A percentile compares a stretch with the other conserved stretches of the same genome.
These are phyloP conservation scores for Eupristina koningsbergeri DNA, from an alignment of 1,140 invertebrate species.

Conservation along the genomic window DNA sequence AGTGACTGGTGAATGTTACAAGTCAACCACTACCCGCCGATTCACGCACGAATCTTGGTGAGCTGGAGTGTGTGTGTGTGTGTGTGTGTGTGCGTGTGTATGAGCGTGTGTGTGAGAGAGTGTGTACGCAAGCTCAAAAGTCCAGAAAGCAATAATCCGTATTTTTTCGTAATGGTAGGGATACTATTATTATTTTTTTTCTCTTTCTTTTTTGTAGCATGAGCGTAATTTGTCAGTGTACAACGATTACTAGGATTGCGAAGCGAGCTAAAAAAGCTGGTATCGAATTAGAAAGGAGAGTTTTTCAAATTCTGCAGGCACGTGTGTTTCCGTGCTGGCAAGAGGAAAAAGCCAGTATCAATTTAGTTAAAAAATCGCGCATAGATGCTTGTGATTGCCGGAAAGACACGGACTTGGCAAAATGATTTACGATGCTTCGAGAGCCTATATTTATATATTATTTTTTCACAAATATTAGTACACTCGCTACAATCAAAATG, in stretches of 20 bases:
- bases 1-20: slow-evolving; percentile 32
- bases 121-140: not conserved
- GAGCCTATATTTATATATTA: slow-evolving; percentile 24
- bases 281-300: not conserved
- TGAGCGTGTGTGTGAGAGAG: not conserved
- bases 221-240: slow-evolving; percentile 12
- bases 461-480: slow-evolving; percentile 24
- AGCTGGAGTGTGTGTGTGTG: not conserved
- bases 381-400: slow-evolving; percentile 24
- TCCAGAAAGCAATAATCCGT: slow-evolving; percentile 19
- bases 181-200: slow-evolving; percentile 14
- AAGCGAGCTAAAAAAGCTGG: not conserved
- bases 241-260: slow-evolving; percentile 16
- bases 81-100: not conserved
- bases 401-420: slow-evolving; percentile 25
- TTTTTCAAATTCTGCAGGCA: not conserved
- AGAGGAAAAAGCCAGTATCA: not conserved
- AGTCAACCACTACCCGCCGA: slow-evolving; percentile 31
- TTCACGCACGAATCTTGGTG: slow-evolving; percentile 24
- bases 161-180: not conserved
- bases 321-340: not conserved
- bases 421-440: slow-evolving; percentile 30
- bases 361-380: slow-evolving; percentile 19
- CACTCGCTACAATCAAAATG: slow-evolving; percentile 13
- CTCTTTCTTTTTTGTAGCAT: not conserved